Evolutionary conservation across 2,888 invertebrate genomes (phyloP), one percentile per base, ranked within the genome.

Genomic region (Pterostichus madidus): DNA sequence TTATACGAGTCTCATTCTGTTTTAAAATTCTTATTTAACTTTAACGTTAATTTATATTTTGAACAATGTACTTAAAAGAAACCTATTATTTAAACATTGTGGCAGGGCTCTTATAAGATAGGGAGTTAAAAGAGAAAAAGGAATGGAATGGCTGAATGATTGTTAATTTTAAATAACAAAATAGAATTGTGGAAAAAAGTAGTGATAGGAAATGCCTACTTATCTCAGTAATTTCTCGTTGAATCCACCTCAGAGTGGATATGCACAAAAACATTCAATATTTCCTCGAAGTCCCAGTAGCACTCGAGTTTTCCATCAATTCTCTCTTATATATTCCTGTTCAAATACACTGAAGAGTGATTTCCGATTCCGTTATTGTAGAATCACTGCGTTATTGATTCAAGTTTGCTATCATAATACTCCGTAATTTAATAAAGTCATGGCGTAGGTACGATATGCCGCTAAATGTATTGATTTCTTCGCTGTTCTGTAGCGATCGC

Each of bases 341-440:
- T 77, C 77, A 77, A 77, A 77, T 56, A 77, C 53, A 13, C 77
- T 35, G 49, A 35, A 39, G 56, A 77, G 77, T 56, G 49, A 56
- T 77, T 53, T 53, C 53, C 77, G 73, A 73, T 73, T 73, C 59
- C 35, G 81, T 59, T 77, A 77, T 56, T 77, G 56, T 77, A 75
- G 79, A 68, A 79, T 79, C 79, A 39, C 73, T 44, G 56, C 15
- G 80, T n/a, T 80, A 80, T 80, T 80, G 81, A 81, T 75, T 81
- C 81, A 75, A 75, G 81, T 61, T 61, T 81, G 75, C 81, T 81
- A 73, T 75, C 75, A 75, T 81, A 81, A 81, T 75, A 81, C 15
- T 39, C 17, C 44, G 52, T 81, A 73, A 81, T 81, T 81, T 81
- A 81, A 81, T 80, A 80, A 80, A 64, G 53, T 24, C 75, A 56